Conservation (phyloP, 2,797 vertebrate genomes). For the Enteromius mattozi region DNA sequence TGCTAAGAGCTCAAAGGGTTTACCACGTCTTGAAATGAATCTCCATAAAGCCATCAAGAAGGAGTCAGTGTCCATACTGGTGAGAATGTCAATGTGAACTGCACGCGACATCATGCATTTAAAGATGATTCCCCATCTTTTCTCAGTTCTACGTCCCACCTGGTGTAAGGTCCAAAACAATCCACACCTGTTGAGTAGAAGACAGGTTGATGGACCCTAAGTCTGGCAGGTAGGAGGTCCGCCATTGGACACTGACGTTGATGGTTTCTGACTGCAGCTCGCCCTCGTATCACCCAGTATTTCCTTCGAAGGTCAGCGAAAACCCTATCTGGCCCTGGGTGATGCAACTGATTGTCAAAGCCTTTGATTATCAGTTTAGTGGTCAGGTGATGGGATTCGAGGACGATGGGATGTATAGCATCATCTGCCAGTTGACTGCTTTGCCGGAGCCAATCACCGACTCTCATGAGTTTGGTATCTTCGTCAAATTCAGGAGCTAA, state of each 20-base stretch:
- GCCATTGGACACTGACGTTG: neutral
- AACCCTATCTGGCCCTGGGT: neutral
- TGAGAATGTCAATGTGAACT: neutral
- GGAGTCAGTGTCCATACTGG: neutral
- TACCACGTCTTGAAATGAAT: constrained; percentile 1
- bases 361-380: neutral
- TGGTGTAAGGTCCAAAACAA: neutral
- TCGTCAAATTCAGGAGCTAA: neutral
- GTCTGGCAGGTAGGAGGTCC: neutral
- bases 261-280: neutral
- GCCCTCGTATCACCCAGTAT: neutral
- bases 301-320: neutral
- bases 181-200: constrained; percentile 23
- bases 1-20: neutral
- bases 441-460: neutral
- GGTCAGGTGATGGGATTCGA: neutral
- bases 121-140: constrained; percentile 37
- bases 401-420: neutral
- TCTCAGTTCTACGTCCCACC: neutral
- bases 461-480: neutral
- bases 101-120: constrained; percentile 10
- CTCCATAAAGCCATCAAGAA: neutral
- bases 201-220: neutral
- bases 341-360: neutral
- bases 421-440: neutral